phyloP scores from a whole-genome alignment of 2,888 invertebrate genomes.

The Lasioglossum oenotherae region DNA sequence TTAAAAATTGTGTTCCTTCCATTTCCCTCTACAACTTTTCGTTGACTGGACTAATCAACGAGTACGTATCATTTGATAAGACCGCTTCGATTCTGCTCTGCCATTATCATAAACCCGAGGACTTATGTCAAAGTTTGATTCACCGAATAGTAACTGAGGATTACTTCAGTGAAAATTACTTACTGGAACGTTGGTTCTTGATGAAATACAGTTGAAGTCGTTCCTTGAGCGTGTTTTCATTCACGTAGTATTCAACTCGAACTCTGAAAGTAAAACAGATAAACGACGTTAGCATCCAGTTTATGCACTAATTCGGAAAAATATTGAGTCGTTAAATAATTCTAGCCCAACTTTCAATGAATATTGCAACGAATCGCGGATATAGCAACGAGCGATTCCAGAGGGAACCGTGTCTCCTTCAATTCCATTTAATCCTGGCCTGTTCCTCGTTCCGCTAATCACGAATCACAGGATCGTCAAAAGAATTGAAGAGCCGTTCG shows the following conservation, averaged over 20 bases:
- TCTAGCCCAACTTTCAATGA: background rate
- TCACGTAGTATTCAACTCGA: constrained; percentile 99
- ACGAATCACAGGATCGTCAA: constrained; percentile 19
- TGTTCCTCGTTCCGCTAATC: constrained; percentile 15
- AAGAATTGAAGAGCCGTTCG: background rate
- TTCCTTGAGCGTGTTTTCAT: constrained; percentile 99
- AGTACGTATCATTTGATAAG: no score
- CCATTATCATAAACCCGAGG: background rate
- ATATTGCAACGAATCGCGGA: background rate
- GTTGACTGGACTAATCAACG: no score
- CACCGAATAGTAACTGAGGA: background rate
- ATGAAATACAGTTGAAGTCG: constrained; percentile 99
- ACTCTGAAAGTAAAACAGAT: constrained; percentile 88
- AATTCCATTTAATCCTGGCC: background rate
- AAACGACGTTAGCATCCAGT: background rate
- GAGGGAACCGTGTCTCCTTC: background rate
- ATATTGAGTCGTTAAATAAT: no score
- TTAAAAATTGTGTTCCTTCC: no score
- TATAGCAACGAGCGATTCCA: background rate
- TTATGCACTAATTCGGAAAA: background rate
- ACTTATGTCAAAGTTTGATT: background rate
- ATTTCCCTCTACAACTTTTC: no score
- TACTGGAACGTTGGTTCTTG: constrained; percentile 99
- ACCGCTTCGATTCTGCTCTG: background rate
- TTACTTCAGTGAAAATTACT: constrained; percentile 85